Conservation (phyloP, 2,113 vertebrate genomes). For the Brachypodius melanocephalos region DNA sequence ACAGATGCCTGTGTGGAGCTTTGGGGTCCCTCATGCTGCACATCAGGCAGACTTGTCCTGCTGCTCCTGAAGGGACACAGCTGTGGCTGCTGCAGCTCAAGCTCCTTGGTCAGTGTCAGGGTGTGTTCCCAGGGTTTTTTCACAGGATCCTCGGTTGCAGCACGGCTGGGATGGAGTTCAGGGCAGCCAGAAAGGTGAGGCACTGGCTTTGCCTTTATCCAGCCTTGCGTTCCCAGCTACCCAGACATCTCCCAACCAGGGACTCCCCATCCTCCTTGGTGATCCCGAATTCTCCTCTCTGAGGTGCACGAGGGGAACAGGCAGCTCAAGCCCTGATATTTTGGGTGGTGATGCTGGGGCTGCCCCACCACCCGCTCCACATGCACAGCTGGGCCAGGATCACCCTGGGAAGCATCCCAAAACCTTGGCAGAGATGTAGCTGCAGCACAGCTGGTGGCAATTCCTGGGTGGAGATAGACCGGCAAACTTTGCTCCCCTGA, state of each 20-base stretch:
- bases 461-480: neutral
- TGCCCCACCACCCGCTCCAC: accelerated
- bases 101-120: neutral
- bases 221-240: neutral
- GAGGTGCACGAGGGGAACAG: neutral
- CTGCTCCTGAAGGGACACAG: neutral
- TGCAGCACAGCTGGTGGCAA: accelerated
- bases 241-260: neutral
- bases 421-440: neutral
- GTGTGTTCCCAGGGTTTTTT: accelerated
- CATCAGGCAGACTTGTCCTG: accelerated
- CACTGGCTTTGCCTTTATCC: neutral
- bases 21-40: accelerated
- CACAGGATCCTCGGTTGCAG: neutral
- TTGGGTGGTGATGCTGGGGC: neutral
- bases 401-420: neutral
- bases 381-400: neutral
- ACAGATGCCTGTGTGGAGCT: accelerated
- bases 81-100: neutral
- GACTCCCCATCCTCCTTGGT: neutral
- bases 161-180: neutral
- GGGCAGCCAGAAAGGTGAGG: neutral
- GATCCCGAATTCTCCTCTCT: neutral
- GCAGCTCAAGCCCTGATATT: accelerated
- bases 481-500: neutral